Evolutionary conservation across 2,888 invertebrate species (phyloP).

Genomic region (Mythimna loreyi): DNA sequence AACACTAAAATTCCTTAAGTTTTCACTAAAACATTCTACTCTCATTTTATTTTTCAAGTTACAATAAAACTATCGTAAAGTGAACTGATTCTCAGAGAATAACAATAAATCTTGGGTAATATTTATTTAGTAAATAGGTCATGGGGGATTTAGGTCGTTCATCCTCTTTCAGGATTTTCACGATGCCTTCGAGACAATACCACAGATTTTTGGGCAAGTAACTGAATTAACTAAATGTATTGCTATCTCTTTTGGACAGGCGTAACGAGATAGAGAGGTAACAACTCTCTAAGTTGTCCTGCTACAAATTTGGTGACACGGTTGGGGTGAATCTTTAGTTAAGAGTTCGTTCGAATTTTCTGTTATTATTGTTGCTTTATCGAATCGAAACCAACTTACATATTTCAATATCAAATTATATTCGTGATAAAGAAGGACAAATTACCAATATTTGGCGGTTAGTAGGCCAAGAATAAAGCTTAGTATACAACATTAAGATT

Average conservation of each 20-base stretch:
- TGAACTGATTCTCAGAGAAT: slow-evolving; percentile 35
- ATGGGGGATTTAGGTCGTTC: slow-evolving; percentile 32
- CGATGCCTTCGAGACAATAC: not conserved
- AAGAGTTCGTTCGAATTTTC: no score
- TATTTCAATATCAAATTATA: slow-evolving; percentile 29
- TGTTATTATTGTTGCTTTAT: no score
- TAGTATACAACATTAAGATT: slow-evolving; percentile 41
- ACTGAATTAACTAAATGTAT: not conserved
- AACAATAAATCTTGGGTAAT: slow-evolving; percentile 43
- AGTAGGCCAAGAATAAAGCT: slow-evolving; percentile 32
- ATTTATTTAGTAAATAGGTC: slow-evolving; percentile 53
- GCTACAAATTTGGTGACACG: no score
- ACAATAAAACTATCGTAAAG: slow-evolving; percentile 35
- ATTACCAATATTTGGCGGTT: slow-evolving; percentile 37
- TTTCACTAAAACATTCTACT: slow-evolving; percentile 25
- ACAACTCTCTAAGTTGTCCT: not conserved
- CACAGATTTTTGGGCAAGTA: not conserved
- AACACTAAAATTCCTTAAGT: slow-evolving; percentile 8
- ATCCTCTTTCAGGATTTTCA: slow-evolving; percentile 28
- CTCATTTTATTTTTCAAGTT: slow-evolving; percentile 31
- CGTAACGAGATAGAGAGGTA: not conserved
- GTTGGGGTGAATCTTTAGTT: no score
- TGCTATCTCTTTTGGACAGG: not conserved
- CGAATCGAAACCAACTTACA: not conserved
- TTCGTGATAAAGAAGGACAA: slow-evolving; percentile 33